phyloP scores from a whole-genome alignment of 2,888 invertebrate species.

The Ligdia adustata region DNA sequence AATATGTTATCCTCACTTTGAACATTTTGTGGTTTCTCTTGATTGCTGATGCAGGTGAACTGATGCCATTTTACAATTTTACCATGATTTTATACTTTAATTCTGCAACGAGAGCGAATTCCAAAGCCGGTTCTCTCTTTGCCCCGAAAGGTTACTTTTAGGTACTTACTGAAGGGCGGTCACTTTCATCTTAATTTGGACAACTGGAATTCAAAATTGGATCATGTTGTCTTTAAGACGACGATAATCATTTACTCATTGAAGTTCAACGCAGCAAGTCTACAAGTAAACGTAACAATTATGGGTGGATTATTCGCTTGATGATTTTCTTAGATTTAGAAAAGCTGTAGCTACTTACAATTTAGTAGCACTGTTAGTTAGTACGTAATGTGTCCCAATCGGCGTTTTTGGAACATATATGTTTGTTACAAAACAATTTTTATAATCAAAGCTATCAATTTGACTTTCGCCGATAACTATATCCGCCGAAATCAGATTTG shows the following conservation, averaged over 20 bases:
- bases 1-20: slow-evolving; percentile 40
- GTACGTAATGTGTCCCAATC: not conserved
- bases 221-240: not conserved
- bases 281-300: too few species aligned
- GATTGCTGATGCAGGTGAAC: slow-evolving; percentile 31
- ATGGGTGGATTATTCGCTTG: not conserved
- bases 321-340: not conserved
- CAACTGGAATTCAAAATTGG: slow-evolving; percentile 33
- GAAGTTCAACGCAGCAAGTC: not conserved
- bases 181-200: slow-evolving; percentile 42
- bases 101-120: slow-evolving; percentile 29
- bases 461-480: slow-evolving; percentile 32
- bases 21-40: slow-evolving; percentile 37
- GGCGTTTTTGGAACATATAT: not conserved
- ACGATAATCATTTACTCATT: not conserved
- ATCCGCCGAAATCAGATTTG: slow-evolving; percentile 30
- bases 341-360: not conserved
- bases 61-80: slow-evolving; percentile 38
- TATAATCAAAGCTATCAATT: slow-evolving; percentile 13
- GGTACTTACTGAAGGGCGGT: slow-evolving; percentile 40
- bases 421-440: slow-evolving; percentile 12
- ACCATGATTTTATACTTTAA: slow-evolving; percentile 44
- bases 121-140: slow-evolving; percentile 37
- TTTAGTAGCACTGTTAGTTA: not conserved
- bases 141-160: slow-evolving; percentile 33